These are phyloP conservation scores for Paedocypris sp. DNA, from an alignment of 2,113 vertebrate genomes.

Conservation along the genomic window DNA sequence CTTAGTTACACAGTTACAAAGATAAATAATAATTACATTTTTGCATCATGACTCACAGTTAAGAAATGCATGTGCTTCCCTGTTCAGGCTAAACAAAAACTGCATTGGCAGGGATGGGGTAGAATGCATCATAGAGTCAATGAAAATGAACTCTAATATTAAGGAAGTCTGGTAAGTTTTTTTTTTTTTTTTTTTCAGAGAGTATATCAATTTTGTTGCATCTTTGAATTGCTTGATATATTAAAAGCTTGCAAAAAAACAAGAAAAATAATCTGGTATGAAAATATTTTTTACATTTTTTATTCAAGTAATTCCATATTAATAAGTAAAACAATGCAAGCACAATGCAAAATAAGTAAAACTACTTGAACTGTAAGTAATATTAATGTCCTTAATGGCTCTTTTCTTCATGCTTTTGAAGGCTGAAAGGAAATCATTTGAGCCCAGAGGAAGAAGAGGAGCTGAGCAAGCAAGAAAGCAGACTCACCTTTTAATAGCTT, in stretches of 20 bases:
- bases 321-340: no score
- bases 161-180: conserved; percentile 63
- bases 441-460: conserved; percentile 55
- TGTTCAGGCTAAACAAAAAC: conserved; percentile 69
- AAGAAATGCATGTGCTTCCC: neutral
- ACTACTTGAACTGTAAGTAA: neutral
- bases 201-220: no score
- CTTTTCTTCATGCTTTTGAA: conserved; percentile 28
- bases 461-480: conserved; percentile 51
- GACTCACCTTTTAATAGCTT: conserved; percentile 60
- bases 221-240: no score
- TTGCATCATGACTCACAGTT: no score
- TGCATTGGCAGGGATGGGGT: conserved; percentile 60
- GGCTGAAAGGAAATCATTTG: conserved; percentile 68
- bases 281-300: no score
- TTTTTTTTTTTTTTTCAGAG: neutral
- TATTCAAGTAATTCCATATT: no score
- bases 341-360: no score
- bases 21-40: neutral
- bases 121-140: conserved; percentile 58
- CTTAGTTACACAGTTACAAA: neutral
- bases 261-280: no score
- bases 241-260: no score
- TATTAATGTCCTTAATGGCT: neutral
- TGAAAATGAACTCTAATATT: conserved; percentile 56